These are phyloP conservation scores for Pristiophorus japonicus DNA, from an alignment of 2,113 vertebrate species.

Conservation along the genomic window DNA sequence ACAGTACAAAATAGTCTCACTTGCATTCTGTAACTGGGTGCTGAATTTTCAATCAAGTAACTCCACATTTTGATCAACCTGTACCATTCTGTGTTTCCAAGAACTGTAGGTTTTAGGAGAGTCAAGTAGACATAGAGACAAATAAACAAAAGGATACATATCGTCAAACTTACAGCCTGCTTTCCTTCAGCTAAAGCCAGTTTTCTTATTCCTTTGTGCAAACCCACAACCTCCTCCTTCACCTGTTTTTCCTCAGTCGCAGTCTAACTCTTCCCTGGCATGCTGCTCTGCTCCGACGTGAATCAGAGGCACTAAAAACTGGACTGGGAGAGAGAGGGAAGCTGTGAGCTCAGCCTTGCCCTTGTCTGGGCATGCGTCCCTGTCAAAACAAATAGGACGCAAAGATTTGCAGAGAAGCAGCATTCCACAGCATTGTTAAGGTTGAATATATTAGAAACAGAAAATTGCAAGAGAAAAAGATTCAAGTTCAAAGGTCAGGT, in stretches of 20 bases:
- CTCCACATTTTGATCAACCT: neutral
- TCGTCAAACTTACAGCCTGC: neutral
- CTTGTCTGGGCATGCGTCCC: conserved; percentile 51
- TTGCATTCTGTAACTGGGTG: neutral
- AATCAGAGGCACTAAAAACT: conserved; percentile 38
- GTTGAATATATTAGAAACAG: conserved; percentile 32
- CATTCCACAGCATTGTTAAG: conserved; percentile 35
- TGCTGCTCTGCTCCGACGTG: conserved; percentile 46
- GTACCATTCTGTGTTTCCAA: neutral
- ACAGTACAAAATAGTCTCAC: neutral
- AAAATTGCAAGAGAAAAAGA: conserved; percentile 29
- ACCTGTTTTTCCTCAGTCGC: conserved; percentile 54
- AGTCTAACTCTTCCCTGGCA: conserved; percentile 53
- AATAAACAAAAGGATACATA: neutral
- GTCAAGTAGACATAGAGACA: neutral
- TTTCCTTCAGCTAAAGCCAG: conserved; percentile 9
- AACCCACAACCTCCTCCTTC: conserved; percentile 40
- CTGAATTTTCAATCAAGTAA: conserved; percentile 1
- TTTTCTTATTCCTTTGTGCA: neutral
- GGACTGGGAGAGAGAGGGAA: conserved; percentile 31
- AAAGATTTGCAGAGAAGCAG: conserved; percentile 26
- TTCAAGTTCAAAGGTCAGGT: conserved; percentile 36
- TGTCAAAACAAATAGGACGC: conserved; percentile 42
- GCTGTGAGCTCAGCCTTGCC: conserved; percentile 40
- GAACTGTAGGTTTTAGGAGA: neutral